These are phyloP conservation scores for Paracanthobrama guichenoti DNA, from an alignment of 2,113 vertebrate genomes.

Conservation along the genomic window DNA sequence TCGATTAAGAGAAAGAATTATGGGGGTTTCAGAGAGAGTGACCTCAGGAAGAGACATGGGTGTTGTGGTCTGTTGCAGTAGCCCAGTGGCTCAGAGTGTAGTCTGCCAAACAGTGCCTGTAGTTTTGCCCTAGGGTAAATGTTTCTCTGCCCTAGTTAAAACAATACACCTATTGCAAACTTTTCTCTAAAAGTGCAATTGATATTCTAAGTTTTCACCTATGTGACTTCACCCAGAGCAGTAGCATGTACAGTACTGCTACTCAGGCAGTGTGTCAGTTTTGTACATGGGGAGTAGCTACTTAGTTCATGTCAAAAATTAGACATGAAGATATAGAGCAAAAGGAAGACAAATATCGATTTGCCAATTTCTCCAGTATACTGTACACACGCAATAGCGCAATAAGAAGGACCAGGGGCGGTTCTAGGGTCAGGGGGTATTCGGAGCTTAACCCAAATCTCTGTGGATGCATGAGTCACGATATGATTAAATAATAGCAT, in stretches of 20 bases:
- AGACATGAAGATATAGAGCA: not conserved
- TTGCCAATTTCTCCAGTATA: constrained; percentile 16
- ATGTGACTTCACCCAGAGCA: constrained; percentile 32
- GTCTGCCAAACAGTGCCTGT: constrained; percentile 53
- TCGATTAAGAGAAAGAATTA: constrained; percentile 1
- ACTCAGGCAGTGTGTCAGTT: not conserved
- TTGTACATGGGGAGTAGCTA: not conserved
- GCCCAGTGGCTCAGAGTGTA: constrained; percentile 58
- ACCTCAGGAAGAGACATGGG: constrained; percentile 33
- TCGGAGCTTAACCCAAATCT: not conserved
- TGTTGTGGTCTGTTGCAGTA: constrained; percentile 57
- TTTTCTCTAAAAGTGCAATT: constrained; percentile 42
- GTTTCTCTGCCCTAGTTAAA: constrained; percentile 34
- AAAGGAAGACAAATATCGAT: constrained; percentile 14
- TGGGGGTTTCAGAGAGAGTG: constrained; percentile 8
- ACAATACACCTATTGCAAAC: constrained; percentile 20
- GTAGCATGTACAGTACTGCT: not conserved
- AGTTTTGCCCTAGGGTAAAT: constrained; percentile 36
- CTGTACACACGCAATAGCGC: not conserved
- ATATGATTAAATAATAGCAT: not conserved
- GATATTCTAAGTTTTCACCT: constrained; percentile 24
- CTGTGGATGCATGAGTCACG: not conserved
- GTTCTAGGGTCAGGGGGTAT: not conserved
- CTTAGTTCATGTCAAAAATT: not conserved
- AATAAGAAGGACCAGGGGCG: not conserved